Base-by-base conservation (phyloP, 2,888 invertebrate species). In the Orthosia gothica region DNA sequence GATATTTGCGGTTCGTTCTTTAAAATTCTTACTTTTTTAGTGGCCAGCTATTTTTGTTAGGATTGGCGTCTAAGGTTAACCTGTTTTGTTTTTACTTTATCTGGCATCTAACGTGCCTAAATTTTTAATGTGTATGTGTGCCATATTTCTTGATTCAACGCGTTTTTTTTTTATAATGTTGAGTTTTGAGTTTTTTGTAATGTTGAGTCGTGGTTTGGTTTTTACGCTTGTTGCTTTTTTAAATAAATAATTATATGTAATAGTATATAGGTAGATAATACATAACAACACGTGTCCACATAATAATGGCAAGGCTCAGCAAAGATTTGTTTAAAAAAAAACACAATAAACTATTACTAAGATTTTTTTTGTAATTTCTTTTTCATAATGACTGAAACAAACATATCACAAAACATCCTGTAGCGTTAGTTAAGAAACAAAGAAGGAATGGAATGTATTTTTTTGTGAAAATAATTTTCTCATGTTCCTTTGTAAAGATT, bases 21-120 rank as follows among this genome's bases (percentile, higher is more conserved):
- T 84, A 78, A 75, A 78, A 79, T 79, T 84, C 76, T 83, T 75
- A 74, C 62, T 75, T 87, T 81, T 79, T 75, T 80, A 77, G 71
- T 74, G 76, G 82, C 80, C 73, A 83, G 81, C 76, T 73, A 61
- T 78, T 72, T 82, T 82, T 82, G 77, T 74, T 75, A 64, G 54
- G 79, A 62, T 59, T 81, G 58, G 68, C 50, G 49, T 62, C 23
- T 73, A 13, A 26, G 20, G 15, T 63, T 5, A 11, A 49, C 0
- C 9, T 49, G n/a, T 69, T 80, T 64, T 23, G 12, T 12, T 58
- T 50, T 55, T 16, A 9, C 0, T 12, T 52, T 68, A 55, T 32
- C 9, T 9, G 13, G 13, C 3, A 15, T 13, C 4, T 57, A 3
- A 45, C 9, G 1, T 2, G 32, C 0, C 13, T 59, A 13, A 16